Percentiles rank a stretch among this genome's conserved stretches.
Conservation (phyloP, 2,797 vertebrate genomes). For the Nyctalus aviator region DNA sequence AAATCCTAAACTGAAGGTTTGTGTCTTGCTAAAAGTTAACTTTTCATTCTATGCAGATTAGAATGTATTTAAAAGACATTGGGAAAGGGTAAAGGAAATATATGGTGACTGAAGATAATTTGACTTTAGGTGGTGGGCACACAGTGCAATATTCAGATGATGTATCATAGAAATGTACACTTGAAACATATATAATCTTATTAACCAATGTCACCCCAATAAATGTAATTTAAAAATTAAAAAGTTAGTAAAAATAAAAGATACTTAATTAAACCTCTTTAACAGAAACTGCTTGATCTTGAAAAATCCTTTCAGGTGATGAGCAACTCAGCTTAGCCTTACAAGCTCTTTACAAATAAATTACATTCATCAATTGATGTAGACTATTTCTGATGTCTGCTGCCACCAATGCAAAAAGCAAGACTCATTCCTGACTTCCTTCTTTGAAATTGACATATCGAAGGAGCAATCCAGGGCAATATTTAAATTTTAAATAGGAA, state of each 20-base stretch:
- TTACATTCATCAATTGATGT: neutral
- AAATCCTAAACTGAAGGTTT: neutral
- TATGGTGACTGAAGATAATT: neutral
- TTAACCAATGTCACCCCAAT: neutral
- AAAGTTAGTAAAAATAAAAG: neutral
- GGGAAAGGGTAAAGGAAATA: neutral
- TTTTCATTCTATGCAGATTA: neutral
- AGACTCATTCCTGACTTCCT: constrained; percentile 67
- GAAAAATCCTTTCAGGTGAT: constrained; percentile 38
- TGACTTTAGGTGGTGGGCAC: neutral
- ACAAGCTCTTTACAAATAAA: neutral
- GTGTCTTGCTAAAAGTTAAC: neutral
- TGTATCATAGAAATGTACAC: neutral
- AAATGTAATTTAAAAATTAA: neutral
- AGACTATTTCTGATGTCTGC: constrained; percentile 44
- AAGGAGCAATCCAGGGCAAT: constrained; percentile 56
- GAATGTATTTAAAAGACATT: neutral
- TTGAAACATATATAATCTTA: neutral
- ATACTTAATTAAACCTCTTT: neutral
- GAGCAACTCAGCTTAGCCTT: neutral
- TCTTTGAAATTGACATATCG: constrained; percentile 71
- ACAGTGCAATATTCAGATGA: neutral
- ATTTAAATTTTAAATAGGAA: constrained; percentile 68
- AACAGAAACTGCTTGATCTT: constrained; percentile 28
- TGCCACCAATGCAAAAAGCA: constrained; percentile 45